Percentiles rank a stretch among this genome's conserved stretches.
These are phyloP conservation scores for Ciconia stormi DNA, from an alignment of 2,113 vertebrate genomes.

Conservation along the genomic window DNA sequence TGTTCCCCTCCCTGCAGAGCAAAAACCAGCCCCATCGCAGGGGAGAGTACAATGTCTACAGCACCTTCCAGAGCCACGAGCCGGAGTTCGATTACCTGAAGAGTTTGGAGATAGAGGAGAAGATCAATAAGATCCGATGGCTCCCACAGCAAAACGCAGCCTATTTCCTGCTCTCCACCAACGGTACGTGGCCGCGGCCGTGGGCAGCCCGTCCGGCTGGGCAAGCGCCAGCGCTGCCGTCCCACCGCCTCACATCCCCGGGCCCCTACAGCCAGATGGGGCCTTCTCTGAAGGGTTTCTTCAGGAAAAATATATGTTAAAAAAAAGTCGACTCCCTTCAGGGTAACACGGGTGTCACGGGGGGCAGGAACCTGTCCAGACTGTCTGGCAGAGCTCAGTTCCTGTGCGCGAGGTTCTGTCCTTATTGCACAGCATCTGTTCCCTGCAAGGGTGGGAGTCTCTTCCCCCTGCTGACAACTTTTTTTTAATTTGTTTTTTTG, in stretches of 20 bases:
- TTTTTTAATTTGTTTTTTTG: not conserved
- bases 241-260: fast-evolving
- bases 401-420: not conserved
- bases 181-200: constrained; percentile 69
- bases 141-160: constrained; percentile 95
- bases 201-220: not conserved
- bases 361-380: not conserved
- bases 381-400: not conserved
- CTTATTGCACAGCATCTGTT: not conserved
- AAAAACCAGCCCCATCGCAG: constrained; percentile 92
- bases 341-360: not conserved
- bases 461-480: not conserved
- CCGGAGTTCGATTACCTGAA: constrained; percentile 98
- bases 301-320: fast-evolving
- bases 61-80: constrained; percentile 98
- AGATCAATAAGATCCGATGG: constrained; percentile 99
- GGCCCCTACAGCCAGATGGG: fast-evolving
- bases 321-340: not conserved
- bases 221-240: fast-evolving
- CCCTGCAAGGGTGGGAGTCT: not conserved
- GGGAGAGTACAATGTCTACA: constrained; percentile 98
- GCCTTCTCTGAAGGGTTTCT: fast-evolving
- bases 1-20: constrained; percentile 76
- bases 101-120: constrained; percentile 97
- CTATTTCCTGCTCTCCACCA: constrained; percentile 96